Evolutionary conservation across 2,888 invertebrate genomes (phyloP).

Genomic region (Oligia fasciuncula): DNA sequence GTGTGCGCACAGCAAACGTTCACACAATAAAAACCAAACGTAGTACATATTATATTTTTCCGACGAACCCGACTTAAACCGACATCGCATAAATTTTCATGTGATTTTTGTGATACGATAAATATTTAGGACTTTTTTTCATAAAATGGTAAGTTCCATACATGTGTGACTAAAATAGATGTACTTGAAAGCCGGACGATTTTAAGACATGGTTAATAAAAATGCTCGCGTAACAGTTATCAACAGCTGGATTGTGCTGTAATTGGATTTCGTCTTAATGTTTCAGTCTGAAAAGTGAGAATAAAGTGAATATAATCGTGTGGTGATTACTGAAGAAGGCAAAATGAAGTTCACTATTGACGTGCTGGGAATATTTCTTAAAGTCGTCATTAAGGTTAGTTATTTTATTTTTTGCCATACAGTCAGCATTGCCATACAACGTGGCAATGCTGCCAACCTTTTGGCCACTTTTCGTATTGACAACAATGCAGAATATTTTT

Average conservation of each 20-base stretch:
- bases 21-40: slow-evolving; percentile 84
- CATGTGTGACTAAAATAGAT: slow-evolving; percentile 39
- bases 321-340: slow-evolving; percentile 67
- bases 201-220: slow-evolving; percentile 35
- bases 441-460: neutral
- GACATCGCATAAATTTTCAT: slow-evolving; percentile 71
- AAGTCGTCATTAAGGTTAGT: slow-evolving; percentile 88
- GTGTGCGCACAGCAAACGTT: slow-evolving; percentile 80
- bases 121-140: slow-evolving; percentile 48
- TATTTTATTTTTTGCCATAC: neutral
- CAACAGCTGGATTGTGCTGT: slow-evolving; percentile 58
- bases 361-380: slow-evolving; percentile 88
- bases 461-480: neutral
- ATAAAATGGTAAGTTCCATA: slow-evolving; percentile 70
- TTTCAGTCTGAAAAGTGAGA: slow-evolving; percentile 85
- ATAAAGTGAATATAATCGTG: slow-evolving; percentile 75
- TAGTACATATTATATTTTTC: slow-evolving; percentile 88
- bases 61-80: slow-evolving; percentile 80
- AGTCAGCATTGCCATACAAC: neutral
- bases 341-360: slow-evolving; percentile 89
- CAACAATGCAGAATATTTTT: neutral
- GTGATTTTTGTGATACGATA: slow-evolving; percentile 53
- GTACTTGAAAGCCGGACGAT: slow-evolving; percentile 53
- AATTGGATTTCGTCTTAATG: slow-evolving; percentile 71
- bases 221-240: slow-evolving; percentile 66